Percentiles rank a stretch among this genome's conserved stretches.
These are phyloP conservation scores for Drosophila equinoxialis DNA, from an alignment of 1,140 invertebrate genomes.

Conservation along the genomic window DNA sequence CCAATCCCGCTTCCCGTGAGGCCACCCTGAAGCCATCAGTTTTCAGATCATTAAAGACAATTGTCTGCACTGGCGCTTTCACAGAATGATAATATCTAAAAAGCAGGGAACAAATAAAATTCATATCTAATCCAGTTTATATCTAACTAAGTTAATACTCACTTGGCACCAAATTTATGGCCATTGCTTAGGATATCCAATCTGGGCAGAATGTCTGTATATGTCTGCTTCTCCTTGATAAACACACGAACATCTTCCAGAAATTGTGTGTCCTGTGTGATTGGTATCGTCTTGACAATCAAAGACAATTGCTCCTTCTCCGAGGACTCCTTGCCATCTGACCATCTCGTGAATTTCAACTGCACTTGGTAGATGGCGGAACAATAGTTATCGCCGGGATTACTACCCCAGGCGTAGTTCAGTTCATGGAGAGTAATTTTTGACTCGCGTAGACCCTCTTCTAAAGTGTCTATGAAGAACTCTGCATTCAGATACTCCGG, in stretches of 20 bases:
- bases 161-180: conserved; percentile 69
- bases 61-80: conserved; percentile 70
- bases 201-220: conserved; percentile 67
- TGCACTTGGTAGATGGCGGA: conserved; percentile 70
- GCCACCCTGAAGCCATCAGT: conserved; percentile 65
- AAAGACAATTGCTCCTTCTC: conserved; percentile 54
- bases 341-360: conserved; percentile 51
- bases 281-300: conserved; percentile 77
- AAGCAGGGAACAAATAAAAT: neutral
- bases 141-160: conserved; percentile 8
- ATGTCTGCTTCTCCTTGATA: conserved; percentile 75
- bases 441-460: conserved; percentile 66
- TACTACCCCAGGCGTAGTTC: conserved; percentile 74
- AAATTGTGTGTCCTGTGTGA: conserved; percentile 63
- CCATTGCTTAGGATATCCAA: conserved; percentile 60
- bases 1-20: conserved; percentile 66
- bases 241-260: conserved; percentile 73
- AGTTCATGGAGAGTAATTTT: conserved; percentile 61
- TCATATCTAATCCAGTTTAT: neutral
- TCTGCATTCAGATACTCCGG: conserved; percentile 63
- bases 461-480: conserved; percentile 68
- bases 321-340: conserved; percentile 27
- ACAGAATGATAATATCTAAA: conserved; percentile 83
- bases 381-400: conserved; percentile 77
- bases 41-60: conserved; percentile 76